These are phyloP conservation scores for Lordiphosa clarofinis DNA, from an alignment of 1,140 invertebrate species.

Conservation along the genomic window DNA sequence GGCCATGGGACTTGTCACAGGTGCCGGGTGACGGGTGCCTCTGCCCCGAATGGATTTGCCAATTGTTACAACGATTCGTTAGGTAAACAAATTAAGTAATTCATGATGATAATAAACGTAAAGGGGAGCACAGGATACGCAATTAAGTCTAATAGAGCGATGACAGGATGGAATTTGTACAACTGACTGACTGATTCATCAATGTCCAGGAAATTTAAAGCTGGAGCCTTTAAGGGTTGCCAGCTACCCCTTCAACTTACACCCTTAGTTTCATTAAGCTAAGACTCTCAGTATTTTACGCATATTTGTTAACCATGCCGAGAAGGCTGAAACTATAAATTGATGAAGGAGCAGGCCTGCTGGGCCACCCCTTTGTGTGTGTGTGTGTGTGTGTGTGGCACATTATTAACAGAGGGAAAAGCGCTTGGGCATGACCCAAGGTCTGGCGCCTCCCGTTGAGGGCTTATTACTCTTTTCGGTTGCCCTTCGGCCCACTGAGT, in stretches of 20 bases:
- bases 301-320: conserved; percentile 14
- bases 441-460: conserved; percentile 61
- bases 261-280: too few relatives aligned
- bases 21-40: conserved; percentile 16
- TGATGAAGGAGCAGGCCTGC: conserved; percentile 4
- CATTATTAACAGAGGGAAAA: conserved; percentile 60
- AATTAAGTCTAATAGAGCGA: too few relatives aligned
- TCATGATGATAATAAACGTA: conserved; percentile 50
- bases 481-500: conserved; percentile 17
- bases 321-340: conserved; percentile 11
- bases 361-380: conserved; percentile 1
- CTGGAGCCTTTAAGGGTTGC: too few relatives aligned
- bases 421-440: conserved; percentile 68
- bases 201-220: too few relatives aligned
- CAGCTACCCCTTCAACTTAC: too few relatives aligned
- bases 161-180: too few relatives aligned
- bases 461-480: conserved; percentile 61
- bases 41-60: conserved; percentile 36
- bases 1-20: conserved; percentile 23
- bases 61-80: conserved; percentile 45
- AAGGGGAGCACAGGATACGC: conserved; percentile 1
- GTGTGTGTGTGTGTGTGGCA: conserved; percentile 14
- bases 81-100: conserved; percentile 63
- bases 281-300: conserved; percentile 6
- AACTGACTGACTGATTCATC: too few relatives aligned